These are phyloP conservation scores for Cercopithecus mona DNA, from an alignment of 2,113 vertebrate genomes.

Conservation along the genomic window DNA sequence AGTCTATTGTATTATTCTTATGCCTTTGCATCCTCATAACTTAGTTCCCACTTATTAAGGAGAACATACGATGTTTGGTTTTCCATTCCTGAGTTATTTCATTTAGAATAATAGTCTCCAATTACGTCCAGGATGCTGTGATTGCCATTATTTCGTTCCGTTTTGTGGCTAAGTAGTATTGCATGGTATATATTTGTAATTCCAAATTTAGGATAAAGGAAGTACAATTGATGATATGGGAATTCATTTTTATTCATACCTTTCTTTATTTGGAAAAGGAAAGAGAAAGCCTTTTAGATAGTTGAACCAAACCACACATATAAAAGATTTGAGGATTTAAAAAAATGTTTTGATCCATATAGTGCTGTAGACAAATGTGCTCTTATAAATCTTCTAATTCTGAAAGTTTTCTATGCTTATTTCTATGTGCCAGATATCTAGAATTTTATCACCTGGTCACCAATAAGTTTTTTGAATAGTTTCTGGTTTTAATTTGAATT, in stretches of 20 bases:
- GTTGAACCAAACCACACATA: neutral
- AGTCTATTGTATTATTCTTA: too few relatives aligned
- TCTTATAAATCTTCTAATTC: slow-evolving; percentile 12
- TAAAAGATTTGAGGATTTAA: neutral
- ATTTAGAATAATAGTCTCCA: too few relatives aligned
- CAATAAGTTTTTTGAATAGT: neutral
- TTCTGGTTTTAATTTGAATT: slow-evolving; percentile 29
- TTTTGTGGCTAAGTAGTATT: too few relatives aligned
- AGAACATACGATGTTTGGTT: too few relatives aligned
- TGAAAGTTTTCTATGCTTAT: neutral
- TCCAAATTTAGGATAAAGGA: slow-evolving; percentile 8
- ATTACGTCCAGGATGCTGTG: too few relatives aligned
- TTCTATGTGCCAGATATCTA: neutral
- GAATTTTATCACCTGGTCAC: neutral
- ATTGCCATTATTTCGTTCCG: too few relatives aligned
- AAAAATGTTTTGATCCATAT: neutral
- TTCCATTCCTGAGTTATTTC: too few relatives aligned
- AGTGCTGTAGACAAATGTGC: neutral
- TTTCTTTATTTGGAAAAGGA: neutral
- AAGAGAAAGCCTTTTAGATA: neutral
- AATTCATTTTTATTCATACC: slow-evolving; percentile 34
- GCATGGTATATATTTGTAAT: neutral
- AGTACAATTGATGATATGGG: neutral
- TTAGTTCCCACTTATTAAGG: too few relatives aligned
- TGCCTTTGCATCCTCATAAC: too few relatives aligned